These are phyloP conservation scores for Eulithis prunata DNA, from an alignment of 2,888 invertebrate species.

Conservation along the genomic window DNA sequence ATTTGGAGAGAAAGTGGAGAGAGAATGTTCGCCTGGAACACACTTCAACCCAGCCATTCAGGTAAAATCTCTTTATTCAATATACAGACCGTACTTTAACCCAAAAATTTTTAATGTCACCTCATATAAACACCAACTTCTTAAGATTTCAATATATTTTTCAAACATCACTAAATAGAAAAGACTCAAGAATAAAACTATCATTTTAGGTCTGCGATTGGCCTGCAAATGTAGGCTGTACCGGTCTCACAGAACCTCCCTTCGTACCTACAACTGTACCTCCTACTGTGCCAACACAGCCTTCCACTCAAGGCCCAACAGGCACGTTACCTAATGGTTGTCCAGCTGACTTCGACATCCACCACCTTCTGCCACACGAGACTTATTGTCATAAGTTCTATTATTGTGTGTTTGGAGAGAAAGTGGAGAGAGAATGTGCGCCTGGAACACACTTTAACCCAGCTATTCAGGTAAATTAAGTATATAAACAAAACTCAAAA, in stretches of 20 bases:
- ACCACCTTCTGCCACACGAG: slow-evolving; percentile 52
- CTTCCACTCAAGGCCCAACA: slow-evolving; percentile 6
- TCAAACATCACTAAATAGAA: too few relatives aligned
- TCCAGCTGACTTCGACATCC: slow-evolving; percentile 43
- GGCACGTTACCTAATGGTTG: slow-evolving; percentile 23
- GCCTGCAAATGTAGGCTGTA: background rate
- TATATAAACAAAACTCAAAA: too few relatives aligned
- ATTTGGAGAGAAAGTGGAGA: slow-evolving; percentile 47
- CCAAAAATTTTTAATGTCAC: too few relatives aligned
- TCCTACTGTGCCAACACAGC: slow-evolving; percentile 9
- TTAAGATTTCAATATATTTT: too few relatives aligned
- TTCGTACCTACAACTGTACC: slow-evolving; percentile 20
- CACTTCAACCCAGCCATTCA: slow-evolving; percentile 47
- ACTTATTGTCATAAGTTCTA: slow-evolving; percentile 53
- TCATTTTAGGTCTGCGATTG: background rate
- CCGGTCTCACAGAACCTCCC: background rate
- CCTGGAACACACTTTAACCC: slow-evolving; percentile 46
- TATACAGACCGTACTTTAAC: too few relatives aligned
- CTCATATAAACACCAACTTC: too few relatives aligned
- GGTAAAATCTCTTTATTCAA: too few relatives aligned
- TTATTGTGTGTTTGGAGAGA: slow-evolving; percentile 51
- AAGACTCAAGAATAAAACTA: too few relatives aligned
- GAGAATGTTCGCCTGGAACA: slow-evolving; percentile 41
- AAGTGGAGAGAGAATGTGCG: slow-evolving; percentile 43
- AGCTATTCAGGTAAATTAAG: slow-evolving; percentile 40